Evolutionary conservation across 2,888 invertebrate species (phyloP).

Genomic region (Nephrocerus scutellatus): DNA sequence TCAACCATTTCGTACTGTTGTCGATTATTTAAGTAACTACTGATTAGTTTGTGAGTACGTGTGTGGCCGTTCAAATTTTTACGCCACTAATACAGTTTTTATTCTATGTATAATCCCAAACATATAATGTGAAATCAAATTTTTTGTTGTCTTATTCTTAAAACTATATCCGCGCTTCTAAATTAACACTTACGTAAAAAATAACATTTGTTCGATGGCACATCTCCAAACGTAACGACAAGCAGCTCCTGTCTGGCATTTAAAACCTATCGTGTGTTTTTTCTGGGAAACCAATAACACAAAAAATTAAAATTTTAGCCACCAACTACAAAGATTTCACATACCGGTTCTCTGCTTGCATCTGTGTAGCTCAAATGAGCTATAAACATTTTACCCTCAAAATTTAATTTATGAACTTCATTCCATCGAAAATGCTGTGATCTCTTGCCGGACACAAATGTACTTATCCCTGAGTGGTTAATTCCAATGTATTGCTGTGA

Average conservation of each 20-base stretch:
- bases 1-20: no score
- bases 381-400: constrained; percentile 96
- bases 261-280: constrained; percentile 91
- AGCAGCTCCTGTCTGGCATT: constrained; percentile 84
- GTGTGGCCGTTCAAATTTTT: no score
- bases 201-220: constrained; percentile 95
- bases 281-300: constrained; percentile 57
- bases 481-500: constrained; percentile 89
- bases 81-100: no score
- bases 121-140: no score
- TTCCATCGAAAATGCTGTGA: constrained; percentile 95
- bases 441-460: constrained; percentile 87
- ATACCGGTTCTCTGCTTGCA: constrained; percentile 55
- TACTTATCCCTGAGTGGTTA: constrained; percentile 90
- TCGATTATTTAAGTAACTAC: no score
- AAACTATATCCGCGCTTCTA: no score
- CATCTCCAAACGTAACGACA: constrained; percentile 97
- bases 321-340: constrained; percentile 18
- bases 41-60: no score
- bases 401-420: constrained; percentile 93
- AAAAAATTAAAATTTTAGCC: no score
- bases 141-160: no score
- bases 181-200: constrained; percentile 80
- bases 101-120: no score
- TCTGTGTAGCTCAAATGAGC: constrained; percentile 88